Conservation (phyloP, 1,140 invertebrate species). For the Orchestia grillus region DNA sequence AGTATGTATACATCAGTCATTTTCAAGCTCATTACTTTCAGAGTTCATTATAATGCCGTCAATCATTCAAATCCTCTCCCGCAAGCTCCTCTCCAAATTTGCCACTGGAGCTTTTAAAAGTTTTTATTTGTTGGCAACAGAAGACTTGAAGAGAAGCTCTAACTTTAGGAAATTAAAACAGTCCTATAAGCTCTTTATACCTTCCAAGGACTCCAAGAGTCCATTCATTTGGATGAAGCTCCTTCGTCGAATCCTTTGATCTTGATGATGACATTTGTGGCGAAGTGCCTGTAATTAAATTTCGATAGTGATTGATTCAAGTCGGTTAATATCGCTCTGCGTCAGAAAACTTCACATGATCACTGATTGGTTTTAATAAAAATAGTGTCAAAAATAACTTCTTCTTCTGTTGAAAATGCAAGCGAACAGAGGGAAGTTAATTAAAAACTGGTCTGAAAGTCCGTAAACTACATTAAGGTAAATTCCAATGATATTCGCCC, state of each 20-base stretch:
- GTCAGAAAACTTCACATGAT: neutral
- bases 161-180: neutral
- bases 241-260: neutral
- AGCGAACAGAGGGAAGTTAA: neutral
- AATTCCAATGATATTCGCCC: no score
- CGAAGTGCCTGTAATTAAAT: neutral
- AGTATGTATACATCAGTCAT: no score
- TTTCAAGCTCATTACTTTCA: no score
- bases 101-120: no score
- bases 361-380: neutral
- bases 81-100: no score
- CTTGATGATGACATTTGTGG: neutral
- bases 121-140: neutral
- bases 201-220: neutral
- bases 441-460: neutral
- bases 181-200: neutral
- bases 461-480: neutral
- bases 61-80: no score
- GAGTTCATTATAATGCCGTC: no score
- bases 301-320: neutral
- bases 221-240: neutral
- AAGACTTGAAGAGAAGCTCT: neutral
- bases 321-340: neutral
- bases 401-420: neutral
- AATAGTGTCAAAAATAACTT: neutral